Conservation (phyloP, 2,797 vertebrate genomes). For the Muscicapa comitata region DNA sequence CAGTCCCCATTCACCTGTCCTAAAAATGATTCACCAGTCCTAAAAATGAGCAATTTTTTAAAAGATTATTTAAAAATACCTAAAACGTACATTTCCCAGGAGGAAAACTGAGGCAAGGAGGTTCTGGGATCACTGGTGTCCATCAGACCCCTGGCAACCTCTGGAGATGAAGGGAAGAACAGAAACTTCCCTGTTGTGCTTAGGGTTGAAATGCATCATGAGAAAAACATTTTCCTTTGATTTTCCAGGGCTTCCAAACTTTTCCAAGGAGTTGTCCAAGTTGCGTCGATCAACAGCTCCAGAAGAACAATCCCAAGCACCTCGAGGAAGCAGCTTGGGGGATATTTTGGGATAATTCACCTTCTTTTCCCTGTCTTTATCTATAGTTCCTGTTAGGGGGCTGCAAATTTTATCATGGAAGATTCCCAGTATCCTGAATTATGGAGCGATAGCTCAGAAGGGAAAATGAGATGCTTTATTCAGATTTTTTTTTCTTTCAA, state of each 20-base stretch:
- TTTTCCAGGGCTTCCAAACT: neutral
- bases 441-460: accelerated
- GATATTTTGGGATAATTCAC: neutral
- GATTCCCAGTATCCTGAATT: neutral
- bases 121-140: accelerated
- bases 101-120: neutral
- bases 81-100: neutral
- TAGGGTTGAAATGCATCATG: neutral
- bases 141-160: neutral
- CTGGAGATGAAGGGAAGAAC: neutral
- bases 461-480: neutral
- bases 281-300: accelerated
- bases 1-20: neutral
- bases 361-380: neutral
- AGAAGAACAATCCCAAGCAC: neutral
- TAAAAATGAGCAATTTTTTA: neutral
- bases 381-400: neutral
- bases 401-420: neutral
- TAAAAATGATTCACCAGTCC: neutral
- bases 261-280: neutral
- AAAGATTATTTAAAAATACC: neutral
- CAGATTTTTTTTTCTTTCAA: neutral
- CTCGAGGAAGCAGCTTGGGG: accelerated
- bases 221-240: neutral
- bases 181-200: neutral